phyloP scores from a whole-genome alignment of 2,797 vertebrate species.

The Vireo griseus region DNA sequence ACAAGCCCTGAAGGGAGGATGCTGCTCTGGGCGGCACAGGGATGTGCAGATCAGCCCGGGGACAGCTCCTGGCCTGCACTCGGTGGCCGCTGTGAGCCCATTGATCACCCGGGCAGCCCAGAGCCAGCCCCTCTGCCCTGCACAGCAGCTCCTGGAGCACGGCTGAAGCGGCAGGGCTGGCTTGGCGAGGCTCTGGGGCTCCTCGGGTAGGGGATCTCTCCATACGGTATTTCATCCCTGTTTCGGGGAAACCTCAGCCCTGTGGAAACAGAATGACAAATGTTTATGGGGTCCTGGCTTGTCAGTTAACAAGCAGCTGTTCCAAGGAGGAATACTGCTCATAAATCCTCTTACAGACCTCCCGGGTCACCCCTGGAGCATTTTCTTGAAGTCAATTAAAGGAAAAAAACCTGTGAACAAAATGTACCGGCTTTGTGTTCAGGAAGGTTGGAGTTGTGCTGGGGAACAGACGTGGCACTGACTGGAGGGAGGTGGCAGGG shows the following conservation, averaged over 20 bases:
- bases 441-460: rapidly evolving
- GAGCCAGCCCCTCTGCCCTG: not conserved
- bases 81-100: rapidly evolving
- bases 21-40: not conserved
- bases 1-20: not conserved
- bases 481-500: rapidly evolving
- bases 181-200: not conserved
- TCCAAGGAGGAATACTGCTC: not conserved
- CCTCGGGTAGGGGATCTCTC: not conserved
- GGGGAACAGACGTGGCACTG: rapidly evolving
- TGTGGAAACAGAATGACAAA: too few relatives aligned
- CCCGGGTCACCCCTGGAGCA: rapidly evolving
- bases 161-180: not conserved
- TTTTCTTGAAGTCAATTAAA: not conserved
- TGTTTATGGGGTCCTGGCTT: rapidly evolving
- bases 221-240: rapidly evolving
- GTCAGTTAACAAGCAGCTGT: not conserved
- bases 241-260: not conserved
- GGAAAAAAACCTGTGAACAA: not conserved
- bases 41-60: not conserved
- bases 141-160: not conserved
- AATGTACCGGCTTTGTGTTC: not conserved
- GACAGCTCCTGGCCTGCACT: rapidly evolving
- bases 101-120: rapidly evolving
- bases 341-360: not conserved